Base-by-base conservation (phyloP, 2,888 invertebrate species). In the Melieria omissa region DNA sequence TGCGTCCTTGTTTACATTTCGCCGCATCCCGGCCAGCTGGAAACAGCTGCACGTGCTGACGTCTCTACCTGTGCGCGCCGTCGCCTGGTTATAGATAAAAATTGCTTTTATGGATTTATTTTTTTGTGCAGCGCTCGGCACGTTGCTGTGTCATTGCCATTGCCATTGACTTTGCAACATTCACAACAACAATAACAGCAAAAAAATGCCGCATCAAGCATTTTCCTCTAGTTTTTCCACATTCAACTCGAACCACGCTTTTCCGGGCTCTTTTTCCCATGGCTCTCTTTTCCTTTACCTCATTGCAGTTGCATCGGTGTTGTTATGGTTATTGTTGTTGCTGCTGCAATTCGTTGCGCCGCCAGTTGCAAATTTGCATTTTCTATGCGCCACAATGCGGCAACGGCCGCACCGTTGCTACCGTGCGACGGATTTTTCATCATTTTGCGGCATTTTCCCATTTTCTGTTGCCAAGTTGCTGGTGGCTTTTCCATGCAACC, bases 151-250 rank as follows among this genome's bases (percentile, higher is more conserved):
- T 64, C 73, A 65, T 73, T 71, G 67, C 64, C 71, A 64, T 73
- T 71, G 73, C 70, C 73, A 67, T 67, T 73, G 73, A 73, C 67
- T 71, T 71, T 73, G 65, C 16, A 45, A 63, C 60, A 47, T 61
- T 29, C 29, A 29, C 29, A 16, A 16, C 16, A 16, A 16, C 16
- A 29, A 29, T 29, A 29, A 29, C 29, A 29, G 29, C 29, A 29
- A 29, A 29, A 29, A 29, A 29, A 2, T 29, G 29, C 29, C 29
- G 29, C 41, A 58, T 52, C 12, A 16, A n/a, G 12, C 54, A 16
- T 55, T 54, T 46, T 49, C 52, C 49, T 52, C n/a, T 16, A 49
- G 45, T 12, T 70, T 55, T 41, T 54, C 45, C 45, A 5, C n/a
- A 4, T 42, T 8, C 41, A 8, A 16, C 29, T 68, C 52, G 58